Percentiles rank a stretch among this genome's conserved stretches.
Conservation (phyloP, 2,888 invertebrate species). For the Notodonta ziczac region DNA sequence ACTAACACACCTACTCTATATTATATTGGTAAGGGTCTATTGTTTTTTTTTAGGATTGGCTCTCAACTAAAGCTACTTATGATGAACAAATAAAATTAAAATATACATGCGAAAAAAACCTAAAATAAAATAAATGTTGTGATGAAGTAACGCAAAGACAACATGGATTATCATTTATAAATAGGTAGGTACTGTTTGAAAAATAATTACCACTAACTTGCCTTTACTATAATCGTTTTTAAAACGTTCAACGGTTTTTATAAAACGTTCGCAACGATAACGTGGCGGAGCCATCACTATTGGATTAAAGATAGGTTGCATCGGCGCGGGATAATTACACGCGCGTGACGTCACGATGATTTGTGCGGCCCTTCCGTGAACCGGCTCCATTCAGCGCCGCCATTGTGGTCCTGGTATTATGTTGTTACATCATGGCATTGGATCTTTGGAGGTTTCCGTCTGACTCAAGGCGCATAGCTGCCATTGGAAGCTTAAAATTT, state of each 20-base stretch:
- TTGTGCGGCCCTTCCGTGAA: conserved; percentile 58
- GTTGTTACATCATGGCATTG: conserved; percentile 26
- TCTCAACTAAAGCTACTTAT: too few species aligned
- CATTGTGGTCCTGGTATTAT: conserved; percentile 12
- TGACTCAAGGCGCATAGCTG: neutral
- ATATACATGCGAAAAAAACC: too few species aligned
- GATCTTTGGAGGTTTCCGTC: conserved; percentile 13
- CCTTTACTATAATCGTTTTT: neutral
- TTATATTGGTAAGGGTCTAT: too few species aligned
- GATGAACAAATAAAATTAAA: too few species aligned
- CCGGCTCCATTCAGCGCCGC: conserved; percentile 42
- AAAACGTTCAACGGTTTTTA: neutral
- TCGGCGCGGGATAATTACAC: conserved; percentile 63
- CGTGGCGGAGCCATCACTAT: neutral
- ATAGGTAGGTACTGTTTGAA: too few species aligned
- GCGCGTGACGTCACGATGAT: conserved; percentile 58
- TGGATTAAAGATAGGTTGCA: conserved; percentile 60
- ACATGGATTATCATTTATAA: too few species aligned
- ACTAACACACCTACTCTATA: too few species aligned
- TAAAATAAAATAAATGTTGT: too few species aligned
- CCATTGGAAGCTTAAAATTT: too few species aligned
- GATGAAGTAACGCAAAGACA: too few species aligned
- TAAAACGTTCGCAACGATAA: neutral
- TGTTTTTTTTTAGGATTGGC: too few species aligned
- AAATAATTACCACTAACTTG: too few species aligned